These are phyloP conservation scores for Calephelis nemesis DNA, from an alignment of 1,140 invertebrate species.

Conservation along the genomic window DNA sequence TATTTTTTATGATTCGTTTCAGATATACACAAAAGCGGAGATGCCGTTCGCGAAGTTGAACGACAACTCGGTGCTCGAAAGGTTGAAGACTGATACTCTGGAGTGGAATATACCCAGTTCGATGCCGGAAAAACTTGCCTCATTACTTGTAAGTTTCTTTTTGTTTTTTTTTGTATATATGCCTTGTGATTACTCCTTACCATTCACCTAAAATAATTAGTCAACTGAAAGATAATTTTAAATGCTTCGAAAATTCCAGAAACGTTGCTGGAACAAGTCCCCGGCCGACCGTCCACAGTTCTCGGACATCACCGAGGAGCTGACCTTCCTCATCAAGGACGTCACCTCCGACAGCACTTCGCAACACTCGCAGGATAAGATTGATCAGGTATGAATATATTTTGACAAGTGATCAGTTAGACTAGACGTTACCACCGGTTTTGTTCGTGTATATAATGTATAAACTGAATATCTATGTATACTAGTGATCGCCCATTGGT, in stretches of 20 bases:
- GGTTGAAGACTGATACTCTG: conserved; percentile 83
- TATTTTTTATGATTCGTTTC: conserved; percentile 8
- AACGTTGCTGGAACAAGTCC: conserved; percentile 82
- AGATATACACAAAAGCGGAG: conserved; percentile 91
- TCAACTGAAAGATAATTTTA: too few species aligned
- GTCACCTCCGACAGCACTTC: conserved; percentile 45
- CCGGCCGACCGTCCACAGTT: conserved; percentile 85
- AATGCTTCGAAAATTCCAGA: conserved; percentile 51
- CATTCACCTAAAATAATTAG: too few species aligned
- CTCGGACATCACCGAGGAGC: conserved; percentile 59
- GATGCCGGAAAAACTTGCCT: conserved; percentile 82
- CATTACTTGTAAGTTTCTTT: conserved; percentile 79
- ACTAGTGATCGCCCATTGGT: too few species aligned
- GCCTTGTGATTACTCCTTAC: too few species aligned
- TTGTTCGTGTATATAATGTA: too few species aligned
- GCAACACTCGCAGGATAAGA: conserved; percentile 41
- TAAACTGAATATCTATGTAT: too few species aligned
- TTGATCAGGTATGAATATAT: conserved; percentile 26
- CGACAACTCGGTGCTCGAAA: conserved; percentile 87
- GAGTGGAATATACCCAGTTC: conserved; percentile 83
- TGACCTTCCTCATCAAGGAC: conserved; percentile 44
- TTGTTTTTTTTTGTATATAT: too few species aligned
- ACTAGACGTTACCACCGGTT: too few species aligned
- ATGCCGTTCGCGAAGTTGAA: conserved; percentile 90
- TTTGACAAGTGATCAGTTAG: neutral